A percentile compares a stretch with the other conserved stretches of the same genome.
phyloP scores from a whole-genome alignment of 2,888 invertebrate genomes.

The Andrena haemorrhoa region DNA sequence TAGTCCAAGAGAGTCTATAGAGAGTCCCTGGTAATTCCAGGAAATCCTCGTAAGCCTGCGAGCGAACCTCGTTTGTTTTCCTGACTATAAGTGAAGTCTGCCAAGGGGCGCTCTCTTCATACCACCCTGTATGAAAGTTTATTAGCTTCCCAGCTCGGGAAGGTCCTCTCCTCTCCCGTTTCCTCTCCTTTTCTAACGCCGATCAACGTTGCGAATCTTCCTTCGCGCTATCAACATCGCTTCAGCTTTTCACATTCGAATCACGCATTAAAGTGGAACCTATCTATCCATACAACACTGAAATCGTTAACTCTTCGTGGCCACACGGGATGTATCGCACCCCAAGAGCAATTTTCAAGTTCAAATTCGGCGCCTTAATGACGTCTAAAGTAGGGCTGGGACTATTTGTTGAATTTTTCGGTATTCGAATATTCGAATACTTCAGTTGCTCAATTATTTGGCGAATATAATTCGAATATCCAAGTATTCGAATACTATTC shows the following conservation, averaged over 20 bases:
- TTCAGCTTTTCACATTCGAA: not conserved
- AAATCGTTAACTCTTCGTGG: too few species aligned
- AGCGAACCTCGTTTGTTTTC: conserved; percentile 3
- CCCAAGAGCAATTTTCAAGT: too few species aligned
- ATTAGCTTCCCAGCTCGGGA: not conserved
- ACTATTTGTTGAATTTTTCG: too few species aligned
- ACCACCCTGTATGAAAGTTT: not conserved
- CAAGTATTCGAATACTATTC: too few species aligned
- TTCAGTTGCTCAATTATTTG: too few species aligned
- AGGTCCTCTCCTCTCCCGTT: not conserved
- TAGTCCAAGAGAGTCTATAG: not conserved
- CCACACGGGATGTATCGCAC: too few species aligned
- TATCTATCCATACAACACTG: not conserved
- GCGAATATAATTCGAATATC: too few species aligned
- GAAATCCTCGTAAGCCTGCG: conserved; percentile 6
- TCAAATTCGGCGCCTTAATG: too few species aligned
- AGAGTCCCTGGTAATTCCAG: not conserved
- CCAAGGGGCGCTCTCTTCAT: not conserved
- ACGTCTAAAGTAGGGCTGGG: too few species aligned
- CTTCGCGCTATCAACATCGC: not conserved
- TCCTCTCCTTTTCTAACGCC: not conserved
- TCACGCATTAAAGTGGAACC: not conserved
- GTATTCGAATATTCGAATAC: too few species aligned
- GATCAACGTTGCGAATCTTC: not conserved
- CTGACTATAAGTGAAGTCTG: conserved; percentile 4